Evolutionary conservation across 1,140 invertebrate species (phyloP).

Genomic region (Anoplolepis gracilipes): DNA sequence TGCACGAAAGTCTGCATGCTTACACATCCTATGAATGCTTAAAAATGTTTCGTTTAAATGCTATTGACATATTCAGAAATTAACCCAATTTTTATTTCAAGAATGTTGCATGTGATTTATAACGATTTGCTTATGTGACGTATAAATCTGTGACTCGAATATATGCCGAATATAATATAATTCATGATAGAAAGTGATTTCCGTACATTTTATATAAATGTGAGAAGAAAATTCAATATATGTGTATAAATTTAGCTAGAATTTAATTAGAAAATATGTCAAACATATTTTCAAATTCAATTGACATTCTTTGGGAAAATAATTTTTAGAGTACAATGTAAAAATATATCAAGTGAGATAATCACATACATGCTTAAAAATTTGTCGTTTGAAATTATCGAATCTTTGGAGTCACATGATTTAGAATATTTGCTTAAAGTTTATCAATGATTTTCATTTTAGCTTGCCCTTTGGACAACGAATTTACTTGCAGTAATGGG

Average conservation of each 20-base stretch:
- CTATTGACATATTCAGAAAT: not conserved
- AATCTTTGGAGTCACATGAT: not conserved
- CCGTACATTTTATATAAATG: not conserved
- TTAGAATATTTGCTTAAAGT: not conserved
- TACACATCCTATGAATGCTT: constrained; percentile 6
- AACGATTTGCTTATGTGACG: not conserved
- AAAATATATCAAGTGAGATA: not conserved
- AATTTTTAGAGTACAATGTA: not conserved
- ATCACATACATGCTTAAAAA: not conserved
- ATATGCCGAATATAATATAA: not conserved
- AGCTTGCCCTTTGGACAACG: constrained; percentile 84
- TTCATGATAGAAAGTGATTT: not conserved
- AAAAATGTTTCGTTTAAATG: not conserved
- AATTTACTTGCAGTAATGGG: constrained; percentile 88
- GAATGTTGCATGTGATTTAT: not conserved
- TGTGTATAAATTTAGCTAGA: too few relatives aligned
- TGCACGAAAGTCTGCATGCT: constrained; percentile 38
- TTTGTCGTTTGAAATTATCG: not conserved
- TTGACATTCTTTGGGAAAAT: not conserved
- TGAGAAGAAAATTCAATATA: not conserved
- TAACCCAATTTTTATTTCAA: constrained; percentile 6
- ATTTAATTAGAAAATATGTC: too few relatives aligned
- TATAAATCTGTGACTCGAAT: not conserved
- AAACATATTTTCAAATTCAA: too few relatives aligned
- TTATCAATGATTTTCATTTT: constrained; percentile 60